phyloP scores from a whole-genome alignment of 2,888 invertebrate genomes.

The Pyrrhia umbra region DNA sequence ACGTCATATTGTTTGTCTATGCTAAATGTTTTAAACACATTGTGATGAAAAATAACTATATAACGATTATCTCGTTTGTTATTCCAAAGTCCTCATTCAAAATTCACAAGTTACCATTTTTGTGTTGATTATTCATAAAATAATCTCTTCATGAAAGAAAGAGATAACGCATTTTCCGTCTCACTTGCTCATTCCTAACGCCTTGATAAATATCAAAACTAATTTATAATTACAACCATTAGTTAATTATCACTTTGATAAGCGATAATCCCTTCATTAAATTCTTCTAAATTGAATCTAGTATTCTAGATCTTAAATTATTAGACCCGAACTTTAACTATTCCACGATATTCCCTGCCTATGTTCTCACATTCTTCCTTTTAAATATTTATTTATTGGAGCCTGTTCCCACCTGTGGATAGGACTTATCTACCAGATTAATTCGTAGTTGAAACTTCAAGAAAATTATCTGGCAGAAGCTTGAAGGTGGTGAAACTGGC shows the following conservation, averaged over 20 bases:
- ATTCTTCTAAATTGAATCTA: conserved; percentile 27
- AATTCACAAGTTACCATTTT: too few species aligned
- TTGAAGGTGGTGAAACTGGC: neutral
- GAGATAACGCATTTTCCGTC: neutral
- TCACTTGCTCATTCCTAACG: conserved; percentile 1
- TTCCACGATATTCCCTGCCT: conserved; percentile 50
- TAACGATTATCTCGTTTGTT: too few species aligned
- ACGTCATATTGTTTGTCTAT: too few species aligned
- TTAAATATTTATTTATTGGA: neutral
- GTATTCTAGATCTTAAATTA: neutral
- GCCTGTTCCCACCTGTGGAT: neutral
- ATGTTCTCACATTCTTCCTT: neutral
- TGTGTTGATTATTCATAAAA: too few species aligned
- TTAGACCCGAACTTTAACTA: conserved; percentile 37
- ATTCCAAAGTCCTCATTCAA: too few species aligned
- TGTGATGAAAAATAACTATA: too few species aligned
- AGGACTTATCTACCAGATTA: too few species aligned
- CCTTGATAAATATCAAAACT: conserved; percentile 26
- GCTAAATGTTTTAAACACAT: too few species aligned
- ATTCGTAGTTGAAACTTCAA: too few species aligned
- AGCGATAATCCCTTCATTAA: conserved; percentile 8
- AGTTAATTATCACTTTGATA: conserved; percentile 8
- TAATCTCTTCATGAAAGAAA: conserved; percentile 27
- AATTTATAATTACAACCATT: conserved; percentile 50
- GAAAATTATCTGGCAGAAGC: too few species aligned